Percentiles rank a stretch among this genome's conserved stretches.
These are phyloP conservation scores for Drosophila seclusa DNA, from an alignment of 2,888 invertebrate species.

Conservation along the genomic window DNA sequence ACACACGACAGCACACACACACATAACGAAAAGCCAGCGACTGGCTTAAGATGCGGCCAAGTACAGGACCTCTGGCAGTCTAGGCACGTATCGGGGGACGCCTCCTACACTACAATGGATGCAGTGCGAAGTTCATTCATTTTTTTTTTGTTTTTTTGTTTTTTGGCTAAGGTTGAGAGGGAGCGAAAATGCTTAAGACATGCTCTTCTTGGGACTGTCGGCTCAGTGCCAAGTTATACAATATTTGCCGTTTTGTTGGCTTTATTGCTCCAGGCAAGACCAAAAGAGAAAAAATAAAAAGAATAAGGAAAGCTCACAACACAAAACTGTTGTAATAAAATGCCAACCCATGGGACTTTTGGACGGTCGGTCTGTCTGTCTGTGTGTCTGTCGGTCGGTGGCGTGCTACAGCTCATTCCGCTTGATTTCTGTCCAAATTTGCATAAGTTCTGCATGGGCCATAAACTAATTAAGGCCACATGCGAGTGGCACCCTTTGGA, in stretches of 20 bases:
- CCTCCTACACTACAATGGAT: constrained; percentile 37
- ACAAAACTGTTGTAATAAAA: constrained; percentile 48
- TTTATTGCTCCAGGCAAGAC: constrained; percentile 52
- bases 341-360: constrained; percentile 37
- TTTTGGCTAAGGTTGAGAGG: constrained; percentile 3
- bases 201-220: constrained; percentile 35
- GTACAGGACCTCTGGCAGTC: constrained; percentile 54
- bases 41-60: constrained; percentile 44
- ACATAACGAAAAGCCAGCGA: constrained; percentile 28
- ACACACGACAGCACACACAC: constrained; percentile 16
- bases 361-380: not conserved
- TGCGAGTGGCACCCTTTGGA: constrained; percentile 26
- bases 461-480: constrained; percentile 53
- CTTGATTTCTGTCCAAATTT: constrained; percentile 45
- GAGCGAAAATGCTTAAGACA: constrained; percentile 42
- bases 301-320: constrained; percentile 16
- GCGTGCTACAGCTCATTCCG: constrained; percentile 31
- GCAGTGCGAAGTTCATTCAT: constrained; percentile 60
- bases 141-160: not conserved
- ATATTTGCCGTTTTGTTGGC: constrained; percentile 61
- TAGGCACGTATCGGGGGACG: constrained; percentile 54
- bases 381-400: constrained; percentile 4
- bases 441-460: constrained; percentile 43
- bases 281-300: constrained; percentile 1
- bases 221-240: constrained; percentile 33